Percentiles rank a stretch among this genome's conserved stretches.
phyloP scores from a whole-genome alignment of 2,113 vertebrate genomes.

The Lepidothrix coronata region DNA sequence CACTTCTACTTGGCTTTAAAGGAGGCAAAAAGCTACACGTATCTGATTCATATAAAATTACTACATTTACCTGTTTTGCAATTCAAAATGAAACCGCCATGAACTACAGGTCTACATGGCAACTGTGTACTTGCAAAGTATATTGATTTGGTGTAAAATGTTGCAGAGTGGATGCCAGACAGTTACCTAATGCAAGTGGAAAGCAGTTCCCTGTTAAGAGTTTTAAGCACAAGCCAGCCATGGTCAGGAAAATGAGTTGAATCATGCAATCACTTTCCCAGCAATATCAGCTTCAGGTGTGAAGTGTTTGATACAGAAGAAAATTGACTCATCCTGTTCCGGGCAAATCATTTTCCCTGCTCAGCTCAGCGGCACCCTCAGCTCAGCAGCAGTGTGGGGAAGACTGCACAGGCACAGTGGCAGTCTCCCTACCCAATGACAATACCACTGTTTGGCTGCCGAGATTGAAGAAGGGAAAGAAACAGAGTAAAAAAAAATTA shows the following conservation, averaged over 20 bases:
- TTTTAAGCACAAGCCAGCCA: not conserved
- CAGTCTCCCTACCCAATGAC: not conserved
- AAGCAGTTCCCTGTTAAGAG: not conserved
- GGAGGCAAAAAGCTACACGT: not conserved
- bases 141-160: not conserved
- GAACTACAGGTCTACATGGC: not conserved
- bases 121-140: not conserved
- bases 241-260: not conserved
- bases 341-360: not conserved
- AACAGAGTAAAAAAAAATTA: not conserved
- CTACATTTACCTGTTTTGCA: not conserved
- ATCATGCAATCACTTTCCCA: not conserved
- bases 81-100: not conserved
- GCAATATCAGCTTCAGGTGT: not conserved
- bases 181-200: not conserved
- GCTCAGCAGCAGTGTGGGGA: not conserved
- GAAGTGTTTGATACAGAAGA: conserved; percentile 7
- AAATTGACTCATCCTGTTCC: not conserved
- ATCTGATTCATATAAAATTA: not conserved
- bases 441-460: not conserved
- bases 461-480: not conserved
- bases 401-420: not conserved
- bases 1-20: not conserved
- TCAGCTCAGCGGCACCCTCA: not conserved
- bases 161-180: not conserved